phyloP scores from a whole-genome alignment of 1,140 invertebrate species.

The Psix sp. region DNA sequence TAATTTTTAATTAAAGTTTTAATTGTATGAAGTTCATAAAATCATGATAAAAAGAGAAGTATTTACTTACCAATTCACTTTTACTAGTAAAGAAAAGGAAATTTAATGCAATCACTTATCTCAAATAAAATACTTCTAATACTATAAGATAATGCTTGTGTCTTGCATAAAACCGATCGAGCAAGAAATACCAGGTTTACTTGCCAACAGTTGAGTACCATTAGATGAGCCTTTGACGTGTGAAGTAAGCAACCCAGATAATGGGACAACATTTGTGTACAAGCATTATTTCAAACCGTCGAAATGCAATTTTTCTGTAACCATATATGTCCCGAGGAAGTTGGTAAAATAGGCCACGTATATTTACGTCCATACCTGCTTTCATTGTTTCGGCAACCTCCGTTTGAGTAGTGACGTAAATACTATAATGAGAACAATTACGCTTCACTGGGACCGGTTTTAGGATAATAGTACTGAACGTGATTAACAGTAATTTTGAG shows the following conservation, averaged over 20 bases:
- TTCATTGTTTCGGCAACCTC: slow-evolving; percentile 47
- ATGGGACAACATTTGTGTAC: slow-evolving; percentile 13
- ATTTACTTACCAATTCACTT: too few species aligned
- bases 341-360: not conserved
- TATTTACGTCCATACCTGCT: slow-evolving; percentile 23
- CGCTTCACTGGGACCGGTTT: slow-evolving; percentile 25
- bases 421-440: slow-evolving; percentile 46
- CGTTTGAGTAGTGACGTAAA: slow-evolving; percentile 14
- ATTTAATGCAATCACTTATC: too few species aligned
- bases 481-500: slow-evolving; percentile 49
- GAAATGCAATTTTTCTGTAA: slow-evolving; percentile 20
- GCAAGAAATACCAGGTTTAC: slow-evolving; percentile 35
- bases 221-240: slow-evolving; percentile 64
- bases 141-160: slow-evolving; percentile 5
- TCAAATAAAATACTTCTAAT: slow-evolving; percentile 25
- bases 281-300: slow-evolving; percentile 8
- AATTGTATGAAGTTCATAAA: too few species aligned
- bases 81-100: too few species aligned
- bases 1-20: too few species aligned
- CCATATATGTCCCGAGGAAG: slow-evolving; percentile 11
- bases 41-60: too few species aligned
- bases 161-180: slow-evolving; percentile 15
- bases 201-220: slow-evolving; percentile 33
- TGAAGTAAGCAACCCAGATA: slow-evolving; percentile 64
- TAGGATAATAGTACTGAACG: slow-evolving; percentile 35